These are phyloP conservation scores for Micromys minutus DNA, from an alignment of 2,113 vertebrate genomes.

Conservation along the genomic window DNA sequence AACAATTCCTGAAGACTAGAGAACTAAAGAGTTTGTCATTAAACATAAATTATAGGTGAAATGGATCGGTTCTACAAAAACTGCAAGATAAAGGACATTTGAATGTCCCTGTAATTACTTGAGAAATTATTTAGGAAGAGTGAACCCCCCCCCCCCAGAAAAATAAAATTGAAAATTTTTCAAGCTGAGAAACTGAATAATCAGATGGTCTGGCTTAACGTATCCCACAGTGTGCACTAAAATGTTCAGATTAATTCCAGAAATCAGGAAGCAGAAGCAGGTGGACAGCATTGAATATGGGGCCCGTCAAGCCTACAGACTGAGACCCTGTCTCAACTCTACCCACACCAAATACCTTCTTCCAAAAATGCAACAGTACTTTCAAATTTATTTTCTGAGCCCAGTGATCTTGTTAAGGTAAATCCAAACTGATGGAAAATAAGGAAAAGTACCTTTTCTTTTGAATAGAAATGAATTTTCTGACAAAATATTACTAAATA, in stretches of 20 bases:
- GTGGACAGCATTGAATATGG: neutral
- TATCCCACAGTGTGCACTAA: too few species aligned
- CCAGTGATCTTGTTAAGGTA: neutral
- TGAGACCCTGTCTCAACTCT: neutral
- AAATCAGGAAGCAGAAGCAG: neutral
- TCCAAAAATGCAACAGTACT: neutral
- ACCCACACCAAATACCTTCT: neutral
- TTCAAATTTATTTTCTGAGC: neutral
- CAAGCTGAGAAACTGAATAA: neutral
- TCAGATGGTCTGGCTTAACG: too few species aligned
- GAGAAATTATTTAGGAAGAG: neutral
- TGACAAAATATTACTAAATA: neutral
- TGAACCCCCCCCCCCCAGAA: too few species aligned
- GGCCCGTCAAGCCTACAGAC: neutral
- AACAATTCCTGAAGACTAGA: neutral
- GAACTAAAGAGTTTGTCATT: neutral
- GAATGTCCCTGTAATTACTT: neutral
- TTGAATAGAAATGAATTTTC: neutral
- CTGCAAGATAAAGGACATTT: neutral
- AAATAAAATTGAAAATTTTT: neutral
- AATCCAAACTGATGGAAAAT: neutral
- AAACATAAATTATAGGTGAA: neutral
- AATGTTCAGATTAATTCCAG: neutral
- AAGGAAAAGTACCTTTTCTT: neutral
- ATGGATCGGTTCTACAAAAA: neutral